Base-by-base conservation (phyloP, 2,797 vertebrate species). In the Muscicapa comitata region DNA sequence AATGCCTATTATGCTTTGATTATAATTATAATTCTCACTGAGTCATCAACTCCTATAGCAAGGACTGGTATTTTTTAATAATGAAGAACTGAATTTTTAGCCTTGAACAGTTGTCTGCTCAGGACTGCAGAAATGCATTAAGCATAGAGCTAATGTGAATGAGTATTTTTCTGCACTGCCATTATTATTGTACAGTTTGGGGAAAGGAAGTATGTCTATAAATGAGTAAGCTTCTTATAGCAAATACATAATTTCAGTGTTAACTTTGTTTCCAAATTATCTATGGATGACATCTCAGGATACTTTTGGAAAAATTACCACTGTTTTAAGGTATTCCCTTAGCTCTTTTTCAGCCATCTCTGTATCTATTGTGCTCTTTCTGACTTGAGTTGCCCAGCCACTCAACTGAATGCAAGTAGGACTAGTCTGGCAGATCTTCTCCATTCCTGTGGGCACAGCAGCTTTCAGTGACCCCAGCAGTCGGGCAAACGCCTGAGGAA, bases 1-100 rank as follows among this genome's bases (percentile, higher is more conserved):
- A 97, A 98, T 96, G 95, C 78, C 94, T 95, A 96, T 97, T 97
- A 98, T 89, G 74, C 90, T 96, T 95, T 95, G 87, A 93, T 97
- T 97, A 80, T 95, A 97, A 97, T 96, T 97, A 96, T 89, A 97
- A 94, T 97, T 96, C 95, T 97, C 90, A 96, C 93, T 96, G 97
- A 97, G 95, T 97, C 94, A 97, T 95, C 81, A 97, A 86, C 85
- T 96, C 91, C 88, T 95, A 95, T 94, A 86, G 88, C 82, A 95
- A 95, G 65, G 78, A 72, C 73, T 96, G 82, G 71, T 84, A 94
- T 73, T 97, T 87, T 91, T 88, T 94, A 97, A 93, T 91, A 91
- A 92, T 26, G 53, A 85, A 72, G 42, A 93, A 54, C 45, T n/a
- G 63, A 93, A 91, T 91, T 94, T 94, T 94, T 77, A 87, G 68